phyloP scores from a whole-genome alignment of 2,797 vertebrate genomes.

The Agapornis canus region DNA sequence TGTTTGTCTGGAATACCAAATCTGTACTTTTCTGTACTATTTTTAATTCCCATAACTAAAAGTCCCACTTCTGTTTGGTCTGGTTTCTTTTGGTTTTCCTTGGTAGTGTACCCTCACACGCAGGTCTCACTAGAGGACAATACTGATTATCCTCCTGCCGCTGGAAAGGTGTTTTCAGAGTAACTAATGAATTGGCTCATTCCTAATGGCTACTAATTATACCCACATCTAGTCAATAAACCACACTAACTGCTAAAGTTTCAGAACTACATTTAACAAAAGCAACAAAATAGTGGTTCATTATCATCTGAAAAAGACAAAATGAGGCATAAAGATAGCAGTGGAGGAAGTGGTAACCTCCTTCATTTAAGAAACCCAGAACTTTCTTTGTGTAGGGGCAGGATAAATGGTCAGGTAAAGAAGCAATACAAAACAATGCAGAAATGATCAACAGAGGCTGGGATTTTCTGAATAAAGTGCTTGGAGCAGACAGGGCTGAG shows the following conservation, averaged over 20 bases:
- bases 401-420: background rate
- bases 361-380: background rate
- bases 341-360: background rate
- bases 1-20: background rate
- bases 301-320: background rate
- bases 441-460: background rate
- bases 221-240: background rate
- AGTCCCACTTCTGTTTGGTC: background rate
- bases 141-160: background rate
- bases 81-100: background rate
- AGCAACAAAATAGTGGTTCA: background rate
- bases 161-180: background rate
- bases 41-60: background rate
- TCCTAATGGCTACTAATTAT: background rate
- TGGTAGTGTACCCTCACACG: rapidly evolving
- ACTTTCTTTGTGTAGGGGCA: background rate
- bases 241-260: background rate
- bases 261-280: background rate
- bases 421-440: background rate
- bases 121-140: background rate
- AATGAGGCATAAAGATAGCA: background rate
- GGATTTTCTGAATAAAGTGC: background rate
- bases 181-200: background rate
- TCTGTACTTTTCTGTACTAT: background rate
- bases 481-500: background rate